A percentile compares a stretch with the other conserved stretches of the same genome.
Evolutionary conservation across 2,797 vertebrate species (phyloP).

Genomic region (Todus mexicanus): DNA sequence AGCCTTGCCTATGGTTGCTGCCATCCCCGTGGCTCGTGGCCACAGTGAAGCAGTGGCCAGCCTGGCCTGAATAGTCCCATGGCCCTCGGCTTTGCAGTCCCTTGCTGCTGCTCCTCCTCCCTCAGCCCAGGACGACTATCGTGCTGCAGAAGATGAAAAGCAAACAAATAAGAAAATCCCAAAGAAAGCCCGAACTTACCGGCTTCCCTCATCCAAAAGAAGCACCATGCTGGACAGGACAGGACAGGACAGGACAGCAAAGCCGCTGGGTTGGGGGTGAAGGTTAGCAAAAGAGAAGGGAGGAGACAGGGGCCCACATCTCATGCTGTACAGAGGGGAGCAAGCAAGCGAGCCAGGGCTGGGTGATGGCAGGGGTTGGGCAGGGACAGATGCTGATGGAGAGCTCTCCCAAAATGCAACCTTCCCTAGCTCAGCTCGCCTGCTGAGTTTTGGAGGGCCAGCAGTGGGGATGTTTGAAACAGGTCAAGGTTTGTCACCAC

Average conservation of each 20-base stretch:
- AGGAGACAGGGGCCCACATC: neutral
- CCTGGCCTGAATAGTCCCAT: neutral
- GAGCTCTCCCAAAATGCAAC: neutral
- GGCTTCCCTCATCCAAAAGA: conserved; percentile 70
- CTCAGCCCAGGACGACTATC: neutral
- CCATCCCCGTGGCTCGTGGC: neutral
- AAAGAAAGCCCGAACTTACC: conserved; percentile 46
- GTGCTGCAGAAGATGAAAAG: conserved; percentile 64
- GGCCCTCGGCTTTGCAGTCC: neutral
- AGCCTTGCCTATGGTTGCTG: neutral
- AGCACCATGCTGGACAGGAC: conserved; percentile 31
- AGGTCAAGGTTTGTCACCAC: neutral
- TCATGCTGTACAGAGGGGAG: neutral
- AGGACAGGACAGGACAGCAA: conserved; percentile 47
- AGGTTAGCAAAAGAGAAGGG: neutral
- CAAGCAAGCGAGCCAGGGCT: neutral
- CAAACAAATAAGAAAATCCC: conserved; percentile 3
- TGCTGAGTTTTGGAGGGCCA: neutral
- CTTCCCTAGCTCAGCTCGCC: neutral
- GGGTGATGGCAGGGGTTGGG: conserved; percentile 19
- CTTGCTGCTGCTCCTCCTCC: neutral
- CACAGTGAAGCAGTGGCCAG: neutral
- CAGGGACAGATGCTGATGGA: conserved; percentile 11
- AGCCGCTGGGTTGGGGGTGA: neutral
- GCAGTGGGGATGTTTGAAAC: neutral